phyloP scores from a whole-genome alignment of 2,888 invertebrate species.

The Watsonalla cultraria region DNA sequence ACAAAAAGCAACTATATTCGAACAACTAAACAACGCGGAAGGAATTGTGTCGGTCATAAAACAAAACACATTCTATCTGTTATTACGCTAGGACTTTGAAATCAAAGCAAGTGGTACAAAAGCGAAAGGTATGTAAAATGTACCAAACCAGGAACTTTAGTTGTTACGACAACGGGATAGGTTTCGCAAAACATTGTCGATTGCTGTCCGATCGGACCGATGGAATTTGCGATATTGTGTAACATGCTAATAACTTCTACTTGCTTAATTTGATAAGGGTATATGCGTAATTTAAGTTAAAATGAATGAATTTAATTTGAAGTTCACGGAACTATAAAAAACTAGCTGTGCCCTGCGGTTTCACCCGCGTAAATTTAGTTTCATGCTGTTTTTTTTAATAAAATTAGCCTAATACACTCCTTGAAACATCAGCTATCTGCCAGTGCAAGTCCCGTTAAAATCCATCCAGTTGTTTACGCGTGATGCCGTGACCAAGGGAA shows the following conservation, averaged over 20 bases:
- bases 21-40: neutral
- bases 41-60: neutral
- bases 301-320: no score
- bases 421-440: no score
- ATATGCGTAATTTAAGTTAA: neutral
- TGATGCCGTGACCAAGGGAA: no score
- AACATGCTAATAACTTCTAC: conserved; percentile 16
- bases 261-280: neutral
- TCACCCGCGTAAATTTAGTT: no score
- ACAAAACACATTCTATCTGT: neutral
- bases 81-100: conserved; percentile 1
- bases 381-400: no score
- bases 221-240: conserved; percentile 26
- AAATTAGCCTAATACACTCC: no score
- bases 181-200: conserved; percentile 38
- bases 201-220: conserved; percentile 21
- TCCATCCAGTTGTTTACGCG: no score
- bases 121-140: conserved; percentile 24
- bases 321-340: no score
- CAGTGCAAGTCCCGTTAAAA: no score
- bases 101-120: conserved; percentile 5
- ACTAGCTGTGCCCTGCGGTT: no score
- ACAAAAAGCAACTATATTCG: neutral
- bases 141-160: conserved; percentile 37
- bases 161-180: conserved; percentile 24